Base-by-base conservation (phyloP, 2,888 invertebrate genomes). In the Serrognathus titanus region DNA sequence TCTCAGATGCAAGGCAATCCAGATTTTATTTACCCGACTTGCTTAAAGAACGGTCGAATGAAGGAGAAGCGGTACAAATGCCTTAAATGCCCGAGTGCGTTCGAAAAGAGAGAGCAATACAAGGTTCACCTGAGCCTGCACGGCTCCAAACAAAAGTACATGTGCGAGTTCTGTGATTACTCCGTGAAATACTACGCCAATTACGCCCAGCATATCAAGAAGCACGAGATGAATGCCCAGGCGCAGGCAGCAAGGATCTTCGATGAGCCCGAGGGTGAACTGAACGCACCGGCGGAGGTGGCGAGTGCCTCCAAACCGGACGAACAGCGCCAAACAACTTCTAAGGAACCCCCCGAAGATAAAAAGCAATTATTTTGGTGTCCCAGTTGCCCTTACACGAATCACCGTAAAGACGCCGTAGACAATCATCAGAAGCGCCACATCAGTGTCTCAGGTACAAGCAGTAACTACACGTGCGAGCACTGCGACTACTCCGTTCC, bases 131-230 rank as follows among this genome's bases (percentile, higher is more conserved):
- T 90, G 65, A 87, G 88, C 12, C 78, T 93, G 45, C 94, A 94
- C 71, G 93, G 93, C 3, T 88, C 92, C 0, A 87, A 88, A 68
- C 91, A 92, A 74, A 83, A 88, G 59, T 93, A 90, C 74, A 87
- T 85, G 66, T 94, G 94, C 78, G 87, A 89, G 66, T 81, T 85
- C 43, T 94, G 94, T 75, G 93, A 94, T 77, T 93, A 93, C 76
- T 90, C 92, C 1, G 93, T 93, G 0, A 90, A 91, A 67, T 91
- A 91, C 73, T 90, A 89, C 67, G 91, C 92, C 1, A 90, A 92
- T 72, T 89, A 89, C 66, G 85, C 87, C 38, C 92, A 92, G 72
- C 94, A 94, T 71, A 80, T 87, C 78, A 85, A 87, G 59, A 89
- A 92, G 70, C 93, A 93, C 73, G 84, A 87, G 71, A 83, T 85